Base-by-base conservation (phyloP, 2,888 invertebrate genomes). In the Orthosia cruda region DNA sequence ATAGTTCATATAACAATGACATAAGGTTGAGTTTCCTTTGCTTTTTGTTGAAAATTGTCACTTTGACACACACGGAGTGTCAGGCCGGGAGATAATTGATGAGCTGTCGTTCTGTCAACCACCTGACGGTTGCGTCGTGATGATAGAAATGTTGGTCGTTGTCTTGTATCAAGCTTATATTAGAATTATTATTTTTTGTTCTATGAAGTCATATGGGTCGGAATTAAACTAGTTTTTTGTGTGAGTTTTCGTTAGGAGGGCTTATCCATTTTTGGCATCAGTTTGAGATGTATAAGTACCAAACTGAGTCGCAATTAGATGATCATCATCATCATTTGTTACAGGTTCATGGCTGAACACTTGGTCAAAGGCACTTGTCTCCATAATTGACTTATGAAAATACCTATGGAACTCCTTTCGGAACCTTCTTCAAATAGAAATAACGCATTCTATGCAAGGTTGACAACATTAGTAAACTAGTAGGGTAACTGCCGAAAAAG, bases 61-160 rank as follows among this genome's bases (percentile, higher is more conserved):
- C 78, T 73, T 85, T 89, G 92, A 92, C 91, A 91, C 91, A 90
- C 90, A 89, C 91, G 92, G 88, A 77, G 84, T 91, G 93, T 92
- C 93, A 92, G 79, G 81, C 88, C 92, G 91, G 94, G 93, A 89
- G 93, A 94, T 94, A 94, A 94, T 94, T 92, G 89, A 94, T 94
- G 92, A 91, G 89, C 88, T 85, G 91, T 91, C 90, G 85, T 71
- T 86, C 86, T 89, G 89, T 88, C 90, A 85, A 70, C 80, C 87
- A 86, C 85, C 86, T 89, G 90, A 89, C 86, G 77, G 85, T 80
- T 83, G 72, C 62, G 72, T 64, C 74, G 87, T 84, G 91, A 85
- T 89, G 90, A 91, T 88, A 82, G 91, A 90, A 84, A 85, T 58
- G 80, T 86, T 63, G 78, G 69, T 49, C 68, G 77, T 71, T 70